These are phyloP conservation scores for Anagrus nilaparvatae DNA, from an alignment of 1,140 invertebrate species.

Conservation along the genomic window DNA sequence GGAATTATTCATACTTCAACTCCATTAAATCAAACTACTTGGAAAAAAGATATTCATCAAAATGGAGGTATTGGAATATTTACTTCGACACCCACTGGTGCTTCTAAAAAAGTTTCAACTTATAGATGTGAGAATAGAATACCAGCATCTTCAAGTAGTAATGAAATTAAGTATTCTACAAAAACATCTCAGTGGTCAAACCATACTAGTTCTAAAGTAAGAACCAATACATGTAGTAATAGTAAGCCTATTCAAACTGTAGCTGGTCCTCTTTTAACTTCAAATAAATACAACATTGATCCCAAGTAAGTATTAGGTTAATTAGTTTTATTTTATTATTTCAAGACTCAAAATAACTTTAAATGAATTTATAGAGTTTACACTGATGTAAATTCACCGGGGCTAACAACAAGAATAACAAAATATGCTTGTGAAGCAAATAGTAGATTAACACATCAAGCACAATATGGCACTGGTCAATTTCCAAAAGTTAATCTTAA, in stretches of 20 bases:
- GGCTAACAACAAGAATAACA: constrained; percentile 33
- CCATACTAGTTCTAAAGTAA: constrained; percentile 29
- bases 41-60: constrained; percentile 14
- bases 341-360: background rate
- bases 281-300: constrained; percentile 39
- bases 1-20: constrained; percentile 24
- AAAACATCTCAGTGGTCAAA: constrained; percentile 31
- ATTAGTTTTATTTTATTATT: background rate
- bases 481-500: constrained; percentile 38
- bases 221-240: constrained; percentile 20
- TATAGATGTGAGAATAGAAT: constrained; percentile 12
- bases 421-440: constrained; percentile 37
- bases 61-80: constrained; percentile 21
- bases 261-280: constrained; percentile 34
- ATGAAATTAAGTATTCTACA: constrained; percentile 21
- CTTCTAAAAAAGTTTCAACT: constrained; percentile 6
- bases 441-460: constrained; percentile 32
- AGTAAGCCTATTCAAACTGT: constrained; percentile 32
- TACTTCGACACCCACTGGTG: background rate
- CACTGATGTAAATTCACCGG: constrained; percentile 35
- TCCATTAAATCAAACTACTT: constrained; percentile 17
- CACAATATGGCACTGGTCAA: constrained; percentile 35
- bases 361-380: constrained; percentile 27
- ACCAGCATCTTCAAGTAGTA: constrained; percentile 13
- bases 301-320: constrained; percentile 27